Evolutionary conservation across 2,888 invertebrate genomes (phyloP).

Genomic region (Drosophila barbarae): DNA sequence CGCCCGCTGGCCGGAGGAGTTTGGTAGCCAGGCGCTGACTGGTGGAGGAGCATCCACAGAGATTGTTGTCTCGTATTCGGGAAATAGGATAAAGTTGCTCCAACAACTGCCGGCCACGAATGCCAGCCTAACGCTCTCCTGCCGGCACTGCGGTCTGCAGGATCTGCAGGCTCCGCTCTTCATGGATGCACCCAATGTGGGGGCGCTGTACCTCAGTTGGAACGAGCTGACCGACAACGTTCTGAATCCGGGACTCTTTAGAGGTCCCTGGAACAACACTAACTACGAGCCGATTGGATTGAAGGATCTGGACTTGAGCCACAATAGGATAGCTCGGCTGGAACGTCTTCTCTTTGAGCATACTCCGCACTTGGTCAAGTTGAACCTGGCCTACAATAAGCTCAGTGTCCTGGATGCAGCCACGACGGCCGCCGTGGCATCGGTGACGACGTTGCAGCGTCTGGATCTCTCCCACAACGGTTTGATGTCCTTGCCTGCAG

Average conservation of each 20-base stretch:
- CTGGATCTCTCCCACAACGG: conserved; percentile 83
- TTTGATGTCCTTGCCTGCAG: conserved; percentile 81
- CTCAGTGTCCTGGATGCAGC: conserved; percentile 83
- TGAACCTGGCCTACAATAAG: conserved; percentile 84
- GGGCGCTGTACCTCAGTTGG: conserved; percentile 77
- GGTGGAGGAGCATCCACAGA: conserved; percentile 49
- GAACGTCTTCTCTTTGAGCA: conserved; percentile 84
- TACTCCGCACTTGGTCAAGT: conserved; percentile 82
- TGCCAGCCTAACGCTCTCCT: conserved; percentile 75
- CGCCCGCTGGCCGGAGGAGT: conserved; percentile 77
- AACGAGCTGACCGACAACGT: conserved; percentile 81
- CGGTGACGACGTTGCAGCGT: conserved; percentile 81
- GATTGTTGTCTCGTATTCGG: conserved; percentile 76
- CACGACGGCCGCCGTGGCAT: conserved; percentile 82
- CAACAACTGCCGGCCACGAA: conserved; percentile 78
- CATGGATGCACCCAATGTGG: conserved; percentile 77
- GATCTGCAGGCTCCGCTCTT: conserved; percentile 76
- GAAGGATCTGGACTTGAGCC: conserved; percentile 83
- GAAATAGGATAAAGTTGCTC: conserved; percentile 72
- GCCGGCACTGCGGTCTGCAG: conserved; percentile 77
- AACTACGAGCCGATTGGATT: conserved; percentile 83
- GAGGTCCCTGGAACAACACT: conserved; percentile 83
- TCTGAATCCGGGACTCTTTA: conserved; percentile 84
- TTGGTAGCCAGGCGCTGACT: conserved; percentile 70
- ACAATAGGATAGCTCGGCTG: conserved; percentile 84